Evolutionary conservation across 2,113 vertebrate genomes (phyloP), one percentile per base, ranked within the genome.

Genomic region (Macrotus californicus): DNA sequence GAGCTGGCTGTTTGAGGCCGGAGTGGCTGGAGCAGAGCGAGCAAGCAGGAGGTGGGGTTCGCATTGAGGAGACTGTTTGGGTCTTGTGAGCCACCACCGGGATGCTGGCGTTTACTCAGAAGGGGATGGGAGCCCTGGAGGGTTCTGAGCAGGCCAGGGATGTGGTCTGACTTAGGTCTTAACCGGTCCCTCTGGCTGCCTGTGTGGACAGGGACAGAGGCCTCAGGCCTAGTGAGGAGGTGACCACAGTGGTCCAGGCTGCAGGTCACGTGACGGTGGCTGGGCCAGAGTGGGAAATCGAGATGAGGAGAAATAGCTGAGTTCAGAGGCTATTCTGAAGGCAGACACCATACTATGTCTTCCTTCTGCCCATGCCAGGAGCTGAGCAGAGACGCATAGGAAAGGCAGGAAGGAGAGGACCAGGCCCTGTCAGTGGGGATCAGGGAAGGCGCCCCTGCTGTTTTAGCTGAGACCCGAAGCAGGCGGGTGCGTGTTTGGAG

Each of bases 261-360:
- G 4, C 9, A 39, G 34, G 66, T 16, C 76, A 21, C 8, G 34
- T 3, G 26, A 43, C 4, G 31, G 64, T 26, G 59, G 16, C 43
- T 31, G 73, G 52, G n/a, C 34, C 9, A 4, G 26, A 8, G 3
- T 10, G 46, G 29, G 36, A 24, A 24, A 26, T 9, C 7, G 22
- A 16, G 41, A 43, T 1, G 41, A 34, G 52, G 61, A 56, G n/a
- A 70, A 41, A 39, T 5, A 8, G 14, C 48, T 48, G 39, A 16
- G 50, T 29, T 76, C 48, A 69, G 76, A 59, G 34, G 39, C 12
- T 19, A 1, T 22, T 69, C 24, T 70, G 94, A 89, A 86, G 66
- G 39, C 10, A 19, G 73, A 26, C 19, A 5, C 6, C 2, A 2
- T 2, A 21, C 6, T 8, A 18, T 2, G 13, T 48, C 29, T 54